Conservation (phyloP, 2,113 vertebrate species). For the Excalfactoria chinensis region DNA sequence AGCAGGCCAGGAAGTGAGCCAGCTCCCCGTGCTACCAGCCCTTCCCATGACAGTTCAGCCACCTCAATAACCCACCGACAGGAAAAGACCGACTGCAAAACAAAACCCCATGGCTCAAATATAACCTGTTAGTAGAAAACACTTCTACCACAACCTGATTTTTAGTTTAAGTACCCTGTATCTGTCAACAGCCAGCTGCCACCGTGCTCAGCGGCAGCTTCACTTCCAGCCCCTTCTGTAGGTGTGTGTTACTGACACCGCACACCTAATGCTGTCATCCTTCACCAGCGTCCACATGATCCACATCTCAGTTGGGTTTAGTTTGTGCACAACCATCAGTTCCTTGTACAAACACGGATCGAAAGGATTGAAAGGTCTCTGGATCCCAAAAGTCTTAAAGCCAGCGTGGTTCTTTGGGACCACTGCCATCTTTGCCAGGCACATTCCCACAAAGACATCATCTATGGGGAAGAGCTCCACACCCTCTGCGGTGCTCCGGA, state of each 20-base stretch:
- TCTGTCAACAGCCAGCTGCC: not conserved
- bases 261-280: constrained; percentile 71
- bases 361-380: constrained; percentile 71
- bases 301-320: constrained; percentile 81
- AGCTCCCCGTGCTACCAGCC: fast-evolving
- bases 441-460: constrained; percentile 84
- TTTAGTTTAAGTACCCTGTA: not conserved
- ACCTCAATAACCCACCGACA: fast-evolving
- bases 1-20: fast-evolving
- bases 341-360: constrained; percentile 80
- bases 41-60: not conserved
- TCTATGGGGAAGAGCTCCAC: constrained; percentile 81
- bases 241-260: not conserved
- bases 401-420: constrained; percentile 75
- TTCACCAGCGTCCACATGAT: constrained; percentile 83
- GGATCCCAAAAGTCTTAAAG: constrained; percentile 84
- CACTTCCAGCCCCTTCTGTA: not conserved
- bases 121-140: not conserved
- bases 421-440: constrained; percentile 77
- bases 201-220: not conserved
- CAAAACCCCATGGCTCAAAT: not conserved
- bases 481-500: constrained; percentile 58
- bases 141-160: not conserved
- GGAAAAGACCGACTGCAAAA: not conserved
- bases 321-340: constrained; percentile 80